Base-by-base conservation (phyloP, 2,797 vertebrate genomes). In the Miichthys miiuy region DNA sequence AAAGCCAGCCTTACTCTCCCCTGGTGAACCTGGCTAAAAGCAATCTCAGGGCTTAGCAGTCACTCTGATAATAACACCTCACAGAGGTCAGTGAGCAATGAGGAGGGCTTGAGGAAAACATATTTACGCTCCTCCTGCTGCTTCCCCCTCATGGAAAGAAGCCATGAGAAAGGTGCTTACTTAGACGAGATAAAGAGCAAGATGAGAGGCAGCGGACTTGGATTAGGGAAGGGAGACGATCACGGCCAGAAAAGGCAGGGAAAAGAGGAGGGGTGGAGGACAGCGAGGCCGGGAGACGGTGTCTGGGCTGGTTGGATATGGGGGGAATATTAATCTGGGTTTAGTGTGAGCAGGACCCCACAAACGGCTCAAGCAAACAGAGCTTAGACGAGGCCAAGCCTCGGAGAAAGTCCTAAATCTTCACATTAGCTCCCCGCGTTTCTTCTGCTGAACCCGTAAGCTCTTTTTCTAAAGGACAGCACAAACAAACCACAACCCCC, bases 261-360 rank as follows among this genome's bases (percentile, higher is more conserved):
- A 56, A 77, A 47, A 63, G 69, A 34, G 64, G 66, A 77, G 80
- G 50, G 62, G 77, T 62, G 89, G 83, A 79, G 81, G 82, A 83
- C 88, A 90, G 90, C 55, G 77, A 87, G 91, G 91, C 89, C 84
- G 81, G 92, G 93, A 94, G 92, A 87, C 85, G 86, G 91, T 91
- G 96, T 96, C 96, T 96, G 96, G 96, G 95, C 93, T 95, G 52
- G 93, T 95, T 94, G 95, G 95, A 95, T 95, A 95, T 94, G 92
- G 92, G 95, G 91, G 97, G 96, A 97, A 97, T 97, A 97, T 97
- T 99, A 99, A 99, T 99, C 97, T 97, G 95, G 96, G 96, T 97
- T 99, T 98, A 99, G 96, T 95, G 93, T 93, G 95, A 96, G 96
- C 96, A 97, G 97, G 96, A 97, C 97, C 94, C 95, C 95, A 96